Percentiles rank a stretch among this genome's conserved stretches.
These are phyloP conservation scores for Dusona sp. DNA, from an alignment of 2,888 invertebrate species.

Conservation along the genomic window DNA sequence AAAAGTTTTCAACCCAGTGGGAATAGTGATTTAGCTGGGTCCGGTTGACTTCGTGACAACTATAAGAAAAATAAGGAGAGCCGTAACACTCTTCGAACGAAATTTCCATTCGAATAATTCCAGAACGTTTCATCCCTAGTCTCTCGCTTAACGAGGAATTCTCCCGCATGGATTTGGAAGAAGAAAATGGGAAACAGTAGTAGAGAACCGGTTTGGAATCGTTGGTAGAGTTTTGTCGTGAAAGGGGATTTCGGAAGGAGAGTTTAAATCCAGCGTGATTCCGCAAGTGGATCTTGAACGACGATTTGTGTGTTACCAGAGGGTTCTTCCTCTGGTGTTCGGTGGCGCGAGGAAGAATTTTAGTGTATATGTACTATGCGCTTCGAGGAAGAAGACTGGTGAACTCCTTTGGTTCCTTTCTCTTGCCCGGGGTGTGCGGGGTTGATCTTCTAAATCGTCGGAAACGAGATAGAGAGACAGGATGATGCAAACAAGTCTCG, in stretches of 20 bases:
- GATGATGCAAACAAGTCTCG: conserved; percentile 6
- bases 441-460: conserved; percentile 1
- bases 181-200: not conserved
- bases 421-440: not conserved
- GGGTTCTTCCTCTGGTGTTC: conserved; percentile 46
- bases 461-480: conserved; percentile 18
- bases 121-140: not conserved
- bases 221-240: conserved; percentile 52
- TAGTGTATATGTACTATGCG: conserved; percentile 20
- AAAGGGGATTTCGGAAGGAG: conserved; percentile 50
- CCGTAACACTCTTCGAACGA: conserved; percentile 3
- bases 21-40: not conserved
- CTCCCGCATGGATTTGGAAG: not conserved
- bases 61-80: not conserved
- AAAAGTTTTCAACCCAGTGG: not conserved
- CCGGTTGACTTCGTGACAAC: not conserved
- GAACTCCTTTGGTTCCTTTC: conserved; percentile 9
- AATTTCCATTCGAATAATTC: conserved; percentile 31
- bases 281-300: conserved; percentile 23
- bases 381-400: conserved; percentile 2
- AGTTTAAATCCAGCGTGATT: conserved; percentile 60
- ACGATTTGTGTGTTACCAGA: conserved; percentile 28
- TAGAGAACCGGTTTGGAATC: conserved; percentile 3
- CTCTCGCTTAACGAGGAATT: not conserved
- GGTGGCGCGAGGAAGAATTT: conserved; percentile 40